Conservation (phyloP, 2,113 vertebrate species). For the Bubalus kerabau region DNA sequence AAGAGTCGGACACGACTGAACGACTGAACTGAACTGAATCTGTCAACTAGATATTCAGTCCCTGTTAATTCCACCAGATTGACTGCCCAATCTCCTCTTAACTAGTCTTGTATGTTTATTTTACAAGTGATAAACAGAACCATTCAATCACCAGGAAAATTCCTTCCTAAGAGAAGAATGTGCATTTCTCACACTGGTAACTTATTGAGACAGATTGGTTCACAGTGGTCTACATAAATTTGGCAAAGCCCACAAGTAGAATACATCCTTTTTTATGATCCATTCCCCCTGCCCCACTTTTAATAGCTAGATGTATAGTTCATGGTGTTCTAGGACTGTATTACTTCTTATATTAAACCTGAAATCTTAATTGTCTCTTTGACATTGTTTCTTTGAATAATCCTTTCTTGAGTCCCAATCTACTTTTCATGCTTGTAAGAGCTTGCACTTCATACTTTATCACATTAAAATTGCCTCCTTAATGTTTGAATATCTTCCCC, state of each 20-base stretch:
- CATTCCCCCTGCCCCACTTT: background rate
- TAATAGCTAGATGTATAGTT: background rate
- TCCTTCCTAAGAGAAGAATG: background rate
- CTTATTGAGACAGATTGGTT: background rate
- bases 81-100: background rate
- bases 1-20: fast-evolving
- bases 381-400: background rate
- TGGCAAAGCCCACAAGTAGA: fast-evolving
- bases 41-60: background rate
- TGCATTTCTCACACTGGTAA: background rate
- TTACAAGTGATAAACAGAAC: background rate
- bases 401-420: background rate
- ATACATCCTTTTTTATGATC: background rate
- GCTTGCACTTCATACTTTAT: background rate
- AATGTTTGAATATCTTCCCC: background rate
- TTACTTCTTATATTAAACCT: background rate
- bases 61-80: background rate
- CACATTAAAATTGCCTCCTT: background rate
- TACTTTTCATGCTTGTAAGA: background rate
- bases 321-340: background rate
- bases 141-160: background rate
- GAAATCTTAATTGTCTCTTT: background rate
- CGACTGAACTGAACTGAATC: background rate
- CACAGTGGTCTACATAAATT: fast-evolving
- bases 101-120: background rate